A percentile compares a stretch with the other conserved stretches of the same genome.
Evolutionary conservation across 2,888 invertebrate genomes (phyloP).

Genomic region (Drosophila dives): DNA sequence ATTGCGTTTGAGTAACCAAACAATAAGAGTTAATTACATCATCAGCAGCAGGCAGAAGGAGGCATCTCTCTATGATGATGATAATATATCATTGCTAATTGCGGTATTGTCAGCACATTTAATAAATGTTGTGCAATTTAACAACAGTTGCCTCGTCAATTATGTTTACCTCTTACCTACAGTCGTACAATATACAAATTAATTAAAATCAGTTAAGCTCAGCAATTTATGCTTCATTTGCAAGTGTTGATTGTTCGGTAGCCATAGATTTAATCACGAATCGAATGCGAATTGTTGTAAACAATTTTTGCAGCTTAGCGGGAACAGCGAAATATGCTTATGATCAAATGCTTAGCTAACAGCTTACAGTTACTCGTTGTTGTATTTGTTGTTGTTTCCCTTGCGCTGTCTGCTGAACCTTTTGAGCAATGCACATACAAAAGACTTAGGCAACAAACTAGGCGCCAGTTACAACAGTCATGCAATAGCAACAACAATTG

Average conservation of each 20-base stretch:
- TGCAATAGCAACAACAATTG: slow-evolving; percentile 49
- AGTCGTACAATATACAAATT: slow-evolving; percentile 15
- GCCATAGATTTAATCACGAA: slow-evolving; percentile 60
- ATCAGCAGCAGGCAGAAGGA: slow-evolving; percentile 25
- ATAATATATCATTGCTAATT: slow-evolving; percentile 54
- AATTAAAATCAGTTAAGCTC: slow-evolving; percentile 28
- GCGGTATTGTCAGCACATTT: slow-evolving; percentile 51
- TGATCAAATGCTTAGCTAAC: slow-evolving; percentile 23
- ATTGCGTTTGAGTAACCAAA: slow-evolving; percentile 31
- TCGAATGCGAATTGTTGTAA: slow-evolving; percentile 39
- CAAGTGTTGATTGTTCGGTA: slow-evolving; percentile 75
- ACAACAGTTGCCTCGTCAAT: slow-evolving; percentile 27
- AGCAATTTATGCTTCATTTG: slow-evolving; percentile 60
- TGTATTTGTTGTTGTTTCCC: slow-evolving; percentile 11
- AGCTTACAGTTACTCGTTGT: slow-evolving; percentile 31
- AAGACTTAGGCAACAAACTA: slow-evolving; percentile 79
- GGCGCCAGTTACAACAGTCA: slow-evolving; percentile 72
- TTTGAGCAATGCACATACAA: slow-evolving; percentile 71
- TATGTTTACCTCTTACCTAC: slow-evolving; percentile 33
- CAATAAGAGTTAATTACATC: slow-evolving; percentile 48
- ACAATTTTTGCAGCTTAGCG: slow-evolving; percentile 27
- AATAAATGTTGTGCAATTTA: slow-evolving; percentile 53
- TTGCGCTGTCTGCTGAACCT: slow-evolving; percentile 25
- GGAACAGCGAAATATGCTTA: slow-evolving; percentile 39
- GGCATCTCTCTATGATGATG: slow-evolving; percentile 14